Percentiles rank a stretch among this genome's conserved stretches.
phyloP scores from a whole-genome alignment of 2,888 invertebrate genomes.

The Rhagonycha fulva region DNA sequence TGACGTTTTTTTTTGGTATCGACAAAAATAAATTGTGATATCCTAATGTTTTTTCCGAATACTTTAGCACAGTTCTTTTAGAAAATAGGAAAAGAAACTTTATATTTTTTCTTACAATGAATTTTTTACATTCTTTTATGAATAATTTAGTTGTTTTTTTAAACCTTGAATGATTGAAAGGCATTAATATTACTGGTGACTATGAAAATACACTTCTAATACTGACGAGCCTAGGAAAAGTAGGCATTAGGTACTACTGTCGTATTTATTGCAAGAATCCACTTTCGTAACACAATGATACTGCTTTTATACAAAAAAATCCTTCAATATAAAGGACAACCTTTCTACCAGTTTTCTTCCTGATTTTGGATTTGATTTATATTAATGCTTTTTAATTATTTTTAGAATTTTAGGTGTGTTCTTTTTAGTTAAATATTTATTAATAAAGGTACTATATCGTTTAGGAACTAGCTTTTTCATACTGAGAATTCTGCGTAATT shows the following conservation, averaged over 20 bases:
- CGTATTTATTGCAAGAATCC: neutral
- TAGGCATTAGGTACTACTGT: neutral
- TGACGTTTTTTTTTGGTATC: neutral
- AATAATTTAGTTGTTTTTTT: neutral
- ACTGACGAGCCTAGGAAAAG: neutral
- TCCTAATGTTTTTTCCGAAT: too few relatives aligned
- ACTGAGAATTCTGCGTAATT: neutral
- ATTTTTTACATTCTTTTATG: too few relatives aligned
- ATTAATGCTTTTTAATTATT: neutral
- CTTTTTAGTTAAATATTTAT: neutral
- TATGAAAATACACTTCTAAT: neutral
- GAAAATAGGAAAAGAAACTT: too few relatives aligned
- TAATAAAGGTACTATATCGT: neutral
- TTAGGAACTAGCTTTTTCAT: neutral
- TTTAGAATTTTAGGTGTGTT: neutral
- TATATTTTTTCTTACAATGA: too few relatives aligned
- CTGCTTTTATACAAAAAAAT: neutral
- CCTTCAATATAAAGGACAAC: neutral
- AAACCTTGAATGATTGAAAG: neutral
- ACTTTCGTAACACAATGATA: neutral
- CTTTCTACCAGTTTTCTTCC: neutral
- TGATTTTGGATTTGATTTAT: neutral
- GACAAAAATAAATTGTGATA: too few relatives aligned
- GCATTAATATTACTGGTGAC: neutral
- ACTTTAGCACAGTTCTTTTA: too few relatives aligned